Evolutionary conservation across 2,113 vertebrate species (phyloP).

Genomic region (Brachyhypopomus gauderio): DNA sequence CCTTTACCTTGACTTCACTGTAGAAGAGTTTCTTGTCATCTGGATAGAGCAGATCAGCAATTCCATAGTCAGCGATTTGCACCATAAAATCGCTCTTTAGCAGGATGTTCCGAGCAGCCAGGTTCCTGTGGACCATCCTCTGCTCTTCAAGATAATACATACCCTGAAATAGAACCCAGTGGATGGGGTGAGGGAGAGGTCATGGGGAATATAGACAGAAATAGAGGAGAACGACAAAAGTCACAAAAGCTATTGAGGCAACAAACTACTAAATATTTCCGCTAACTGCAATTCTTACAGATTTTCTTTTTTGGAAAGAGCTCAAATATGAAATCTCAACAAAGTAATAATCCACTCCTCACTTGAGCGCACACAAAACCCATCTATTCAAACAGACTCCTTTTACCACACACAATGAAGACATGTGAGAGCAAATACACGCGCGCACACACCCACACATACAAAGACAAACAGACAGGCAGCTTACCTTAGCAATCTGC

Average conservation of each 20-base stretch:
- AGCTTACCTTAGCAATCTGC: slow-evolving; percentile 90
- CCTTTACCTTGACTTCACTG: slow-evolving; percentile 84
- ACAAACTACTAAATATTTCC: neutral
- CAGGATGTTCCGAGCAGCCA: slow-evolving; percentile 80
- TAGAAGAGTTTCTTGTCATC: slow-evolving; percentile 91
- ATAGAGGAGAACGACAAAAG: neutral
- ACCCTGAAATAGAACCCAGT: slow-evolving; percentile 71
- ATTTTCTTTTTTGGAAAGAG: no score
- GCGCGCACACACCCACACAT: neutral
- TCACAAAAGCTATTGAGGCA: neutral
- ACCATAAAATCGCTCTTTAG: slow-evolving; percentile 86
- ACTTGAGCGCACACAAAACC: no score
- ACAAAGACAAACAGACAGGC: neutral
- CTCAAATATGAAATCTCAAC: no score
- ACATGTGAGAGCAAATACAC: neutral
- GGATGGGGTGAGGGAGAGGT: neutral
- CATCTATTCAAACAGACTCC: no score
- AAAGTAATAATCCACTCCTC: no score
- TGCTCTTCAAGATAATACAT: slow-evolving; percentile 97
- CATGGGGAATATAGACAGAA: slow-evolving; percentile 5
- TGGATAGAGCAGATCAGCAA: slow-evolving; percentile 87
- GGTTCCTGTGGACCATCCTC: slow-evolving; percentile 89
- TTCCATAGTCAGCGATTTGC: slow-evolving; percentile 91
- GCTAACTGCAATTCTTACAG: neutral
- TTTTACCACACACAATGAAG: neutral